Percentiles rank a stretch among this genome's conserved stretches.
phyloP scores from a whole-genome alignment of 1,140 invertebrate genomes.

The Trichonephila inaurata region DNA sequence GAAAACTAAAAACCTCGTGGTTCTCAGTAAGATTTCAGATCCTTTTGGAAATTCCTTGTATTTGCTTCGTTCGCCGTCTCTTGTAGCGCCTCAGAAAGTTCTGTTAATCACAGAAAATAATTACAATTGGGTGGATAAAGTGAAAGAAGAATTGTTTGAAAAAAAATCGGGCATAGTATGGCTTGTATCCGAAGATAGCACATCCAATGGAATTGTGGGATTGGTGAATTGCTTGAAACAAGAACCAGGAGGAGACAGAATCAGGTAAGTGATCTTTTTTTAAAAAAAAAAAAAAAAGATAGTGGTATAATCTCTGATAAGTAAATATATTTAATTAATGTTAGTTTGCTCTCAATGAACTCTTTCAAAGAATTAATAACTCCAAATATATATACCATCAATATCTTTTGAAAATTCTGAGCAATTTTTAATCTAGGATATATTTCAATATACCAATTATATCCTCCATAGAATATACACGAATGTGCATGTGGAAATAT shows the following conservation, averaged over 20 bases:
- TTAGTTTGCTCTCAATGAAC: no score
- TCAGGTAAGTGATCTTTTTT: slow-evolving; percentile 82
- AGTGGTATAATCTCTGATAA: background rate
- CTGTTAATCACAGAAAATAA: slow-evolving; percentile 69
- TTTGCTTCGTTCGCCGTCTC: slow-evolving; percentile 86
- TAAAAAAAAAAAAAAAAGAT: no score
- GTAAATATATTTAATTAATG: no score
- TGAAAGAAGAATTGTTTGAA: slow-evolving; percentile 75
- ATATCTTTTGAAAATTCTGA: no score
- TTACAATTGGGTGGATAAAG: slow-evolving; percentile 76
- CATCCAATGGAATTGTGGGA: slow-evolving; percentile 88
- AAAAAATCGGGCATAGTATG: slow-evolving; percentile 76
- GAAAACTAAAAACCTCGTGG: background rate
- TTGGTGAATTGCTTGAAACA: slow-evolving; percentile 92
- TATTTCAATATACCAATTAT: no score
- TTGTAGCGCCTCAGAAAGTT: slow-evolving; percentile 81
- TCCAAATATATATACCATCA: no score
- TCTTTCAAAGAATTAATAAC: no score
- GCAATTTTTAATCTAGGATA: no score
- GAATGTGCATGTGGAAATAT: no score
- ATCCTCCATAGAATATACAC: no score
- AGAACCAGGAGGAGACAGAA: slow-evolving; percentile 89
- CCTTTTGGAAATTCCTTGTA: slow-evolving; percentile 23
- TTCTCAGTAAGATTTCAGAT: slow-evolving; percentile 54
- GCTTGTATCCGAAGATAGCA: slow-evolving; percentile 79